These are phyloP conservation scores for Pampusana beccarii DNA, from an alignment of 2,113 vertebrate genomes.

Conservation along the genomic window DNA sequence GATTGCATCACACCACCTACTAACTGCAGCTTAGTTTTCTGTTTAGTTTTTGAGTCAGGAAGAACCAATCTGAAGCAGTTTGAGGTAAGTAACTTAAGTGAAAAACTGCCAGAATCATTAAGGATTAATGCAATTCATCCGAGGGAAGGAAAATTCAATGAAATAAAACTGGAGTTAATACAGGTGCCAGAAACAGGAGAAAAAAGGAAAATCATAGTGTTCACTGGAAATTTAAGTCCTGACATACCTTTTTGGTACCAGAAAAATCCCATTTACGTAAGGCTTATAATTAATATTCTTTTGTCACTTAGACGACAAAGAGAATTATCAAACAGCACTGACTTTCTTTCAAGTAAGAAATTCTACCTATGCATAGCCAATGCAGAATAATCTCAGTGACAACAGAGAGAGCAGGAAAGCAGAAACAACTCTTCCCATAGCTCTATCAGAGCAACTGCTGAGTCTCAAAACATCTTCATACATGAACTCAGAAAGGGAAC, in stretches of 20 bases:
- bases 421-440: background rate
- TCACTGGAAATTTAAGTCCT: background rate
- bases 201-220: background rate
- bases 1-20: background rate
- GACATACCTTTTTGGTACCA: background rate
- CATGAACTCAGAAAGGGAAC: background rate
- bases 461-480: background rate
- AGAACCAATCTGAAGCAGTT: background rate
- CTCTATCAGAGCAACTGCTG: background rate
- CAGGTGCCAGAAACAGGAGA: background rate
- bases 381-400: background rate
- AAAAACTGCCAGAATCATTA: background rate
- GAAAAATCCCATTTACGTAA: background rate
- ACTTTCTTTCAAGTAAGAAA: background rate
- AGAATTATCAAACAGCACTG: background rate
- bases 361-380: background rate
- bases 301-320: background rate
- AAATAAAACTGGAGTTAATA: background rate
- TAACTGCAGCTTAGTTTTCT: no score
- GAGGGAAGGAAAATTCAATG: background rate
- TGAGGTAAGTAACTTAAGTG: background rate
- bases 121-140: background rate
- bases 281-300: background rate
- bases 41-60: no score
- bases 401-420: background rate